These are phyloP conservation scores for Pseudochirops cupreus DNA, from an alignment of 2,797 vertebrate species.

Conservation along the genomic window DNA sequence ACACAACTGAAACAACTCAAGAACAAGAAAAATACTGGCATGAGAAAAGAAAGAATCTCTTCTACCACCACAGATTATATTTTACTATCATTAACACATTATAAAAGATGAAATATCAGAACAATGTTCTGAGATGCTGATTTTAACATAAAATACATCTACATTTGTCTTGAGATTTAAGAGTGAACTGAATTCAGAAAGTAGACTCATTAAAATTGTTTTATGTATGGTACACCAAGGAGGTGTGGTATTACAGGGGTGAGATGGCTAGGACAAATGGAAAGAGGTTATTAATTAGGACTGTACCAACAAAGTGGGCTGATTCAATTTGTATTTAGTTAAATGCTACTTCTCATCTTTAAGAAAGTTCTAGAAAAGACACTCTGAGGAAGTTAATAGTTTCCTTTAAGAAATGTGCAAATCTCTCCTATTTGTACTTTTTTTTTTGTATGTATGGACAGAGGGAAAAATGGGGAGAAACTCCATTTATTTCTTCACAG, in stretches of 20 bases:
- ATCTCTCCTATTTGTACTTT: slow-evolving; percentile 77
- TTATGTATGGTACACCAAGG: background rate
- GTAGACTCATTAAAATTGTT: slow-evolving; percentile 35
- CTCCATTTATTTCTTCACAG: slow-evolving; percentile 85
- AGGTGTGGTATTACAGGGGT: background rate
- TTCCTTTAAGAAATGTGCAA: slow-evolving; percentile 80
- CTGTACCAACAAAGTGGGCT: slow-evolving; percentile 61
- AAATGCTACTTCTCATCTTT: slow-evolving; percentile 37
- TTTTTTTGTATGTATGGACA: slow-evolving; percentile 31
- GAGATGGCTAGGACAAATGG: slow-evolving; percentile 54
- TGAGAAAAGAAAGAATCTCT: background rate
- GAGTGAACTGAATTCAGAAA: slow-evolving; percentile 40
- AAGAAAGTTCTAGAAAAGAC: slow-evolving; percentile 64
- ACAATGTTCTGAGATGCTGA: slow-evolving; percentile 1
- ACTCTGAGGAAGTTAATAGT: slow-evolving; percentile 76
- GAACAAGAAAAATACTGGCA: background rate
- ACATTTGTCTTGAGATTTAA: slow-evolving; percentile 48
- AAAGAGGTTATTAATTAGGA: slow-evolving; percentile 77
- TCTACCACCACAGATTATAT: background rate
- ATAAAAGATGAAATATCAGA: background rate
- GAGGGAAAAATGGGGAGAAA: slow-evolving; percentile 56
- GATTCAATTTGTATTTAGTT: slow-evolving; percentile 45
- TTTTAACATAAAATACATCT: slow-evolving; percentile 45
- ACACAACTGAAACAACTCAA: background rate
- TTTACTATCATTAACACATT: slow-evolving; percentile 5